These are phyloP conservation scores for Empidonax traillii DNA, from an alignment of 2,113 vertebrate species.

Conservation along the genomic window DNA sequence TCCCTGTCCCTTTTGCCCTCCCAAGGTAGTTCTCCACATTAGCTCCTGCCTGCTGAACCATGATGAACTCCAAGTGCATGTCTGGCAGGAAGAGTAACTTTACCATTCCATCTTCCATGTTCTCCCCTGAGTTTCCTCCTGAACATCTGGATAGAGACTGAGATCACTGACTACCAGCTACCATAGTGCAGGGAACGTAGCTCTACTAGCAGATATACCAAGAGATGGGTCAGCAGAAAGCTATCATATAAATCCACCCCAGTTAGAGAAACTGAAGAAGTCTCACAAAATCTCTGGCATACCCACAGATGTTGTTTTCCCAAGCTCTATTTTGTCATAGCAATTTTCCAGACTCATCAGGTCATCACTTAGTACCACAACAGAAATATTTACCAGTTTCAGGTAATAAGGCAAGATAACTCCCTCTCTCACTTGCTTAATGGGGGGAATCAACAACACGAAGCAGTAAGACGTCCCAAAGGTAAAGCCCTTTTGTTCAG, in stretches of 20 bases:
- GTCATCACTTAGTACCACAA: neutral
- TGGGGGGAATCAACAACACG: neutral
- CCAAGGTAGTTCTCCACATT: neutral
- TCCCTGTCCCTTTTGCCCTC: neutral
- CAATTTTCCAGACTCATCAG: neutral
- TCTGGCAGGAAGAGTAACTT: neutral
- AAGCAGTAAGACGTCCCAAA: neutral
- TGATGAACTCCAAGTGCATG: neutral
- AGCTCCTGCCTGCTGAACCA: neutral
- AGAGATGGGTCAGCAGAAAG: neutral
- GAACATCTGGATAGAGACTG: neutral
- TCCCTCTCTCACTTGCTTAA: neutral
- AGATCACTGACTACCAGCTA: neutral
- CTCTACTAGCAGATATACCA: neutral
- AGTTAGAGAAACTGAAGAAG: neutral
- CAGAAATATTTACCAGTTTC: neutral
- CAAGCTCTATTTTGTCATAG: neutral
- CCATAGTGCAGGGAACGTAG: accelerated
- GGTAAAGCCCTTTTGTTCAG: neutral
- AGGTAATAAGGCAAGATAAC: neutral
- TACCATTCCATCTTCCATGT: neutral
- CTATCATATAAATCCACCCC: neutral
- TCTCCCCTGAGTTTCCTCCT: neutral
- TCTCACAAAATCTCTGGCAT: neutral
- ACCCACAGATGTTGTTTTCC: neutral